Percentiles rank a stretch among this genome's conserved stretches.
Conservation (phyloP, 2,888 invertebrate genomes). For the Beris chalybata region DNA sequence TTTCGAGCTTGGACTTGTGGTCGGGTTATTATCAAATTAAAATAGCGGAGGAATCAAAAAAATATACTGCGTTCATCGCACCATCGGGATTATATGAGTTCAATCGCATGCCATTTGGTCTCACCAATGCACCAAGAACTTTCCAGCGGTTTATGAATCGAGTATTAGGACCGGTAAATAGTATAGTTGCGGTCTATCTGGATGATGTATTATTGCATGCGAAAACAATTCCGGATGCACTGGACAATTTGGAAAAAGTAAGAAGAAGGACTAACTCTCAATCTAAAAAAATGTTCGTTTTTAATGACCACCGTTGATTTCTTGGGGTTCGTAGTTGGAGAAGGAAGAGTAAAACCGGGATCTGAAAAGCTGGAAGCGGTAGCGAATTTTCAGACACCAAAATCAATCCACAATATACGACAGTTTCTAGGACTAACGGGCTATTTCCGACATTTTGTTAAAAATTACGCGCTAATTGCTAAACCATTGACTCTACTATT, state of each 20-base stretch:
- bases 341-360: background rate
- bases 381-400: constrained; percentile 36
- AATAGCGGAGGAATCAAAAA: constrained; percentile 43
- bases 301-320: constrained; percentile 40
- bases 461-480: constrained; percentile 38
- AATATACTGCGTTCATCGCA: constrained; percentile 47
- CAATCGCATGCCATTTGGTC: constrained; percentile 48
- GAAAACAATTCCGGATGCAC: constrained; percentile 40
- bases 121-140: constrained; percentile 46
- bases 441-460: constrained; percentile 45
- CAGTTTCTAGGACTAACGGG: constrained; percentile 45
- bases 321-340: background rate
- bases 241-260: constrained; percentile 3
- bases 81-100: constrained; percentile 47
- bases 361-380: background rate
- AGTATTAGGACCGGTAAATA: constrained; percentile 39
- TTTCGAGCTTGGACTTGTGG: constrained; percentile 49
- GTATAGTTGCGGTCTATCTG: constrained; percentile 42
- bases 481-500: constrained; percentile 39
- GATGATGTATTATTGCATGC: constrained; percentile 46
- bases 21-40: constrained; percentile 51
- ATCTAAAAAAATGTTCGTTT: constrained; percentile 40
- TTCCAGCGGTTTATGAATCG: constrained; percentile 46
- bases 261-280: constrained; percentile 24
- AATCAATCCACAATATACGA: constrained; percentile 41